These are phyloP conservation scores for Fratercula arctica DNA, from an alignment of 2,797 vertebrate species.

Conservation along the genomic window DNA sequence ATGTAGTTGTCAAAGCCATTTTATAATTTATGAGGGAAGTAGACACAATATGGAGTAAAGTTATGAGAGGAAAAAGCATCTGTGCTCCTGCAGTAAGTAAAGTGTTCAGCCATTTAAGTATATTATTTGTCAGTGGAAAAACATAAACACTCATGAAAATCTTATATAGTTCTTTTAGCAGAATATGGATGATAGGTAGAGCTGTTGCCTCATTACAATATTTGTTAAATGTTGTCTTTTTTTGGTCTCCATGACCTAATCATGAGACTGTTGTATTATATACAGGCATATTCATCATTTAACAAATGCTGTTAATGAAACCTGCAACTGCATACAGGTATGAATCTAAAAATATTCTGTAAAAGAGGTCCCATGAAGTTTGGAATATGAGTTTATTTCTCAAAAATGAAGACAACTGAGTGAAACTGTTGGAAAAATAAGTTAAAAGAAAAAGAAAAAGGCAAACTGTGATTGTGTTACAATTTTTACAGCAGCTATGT, in stretches of 20 bases:
- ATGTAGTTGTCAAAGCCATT: not conserved
- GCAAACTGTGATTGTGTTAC: not conserved
- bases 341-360: not conserved
- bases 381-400: not conserved
- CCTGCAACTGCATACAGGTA: accelerated
- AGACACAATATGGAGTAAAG: not conserved
- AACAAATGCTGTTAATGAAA: not conserved
- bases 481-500: not conserved
- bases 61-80: not conserved
- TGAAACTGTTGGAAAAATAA: not conserved
- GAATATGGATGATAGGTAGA: not conserved
- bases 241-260: not conserved
- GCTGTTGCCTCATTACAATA: not conserved
- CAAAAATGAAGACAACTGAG: not conserved
- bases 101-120: not conserved
- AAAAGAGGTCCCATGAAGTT: not conserved
- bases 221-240: not conserved
- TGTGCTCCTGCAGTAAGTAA: not conserved
- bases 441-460: too few relatives aligned
- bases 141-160: not conserved
- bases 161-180: not conserved
- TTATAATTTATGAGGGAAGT: not conserved
- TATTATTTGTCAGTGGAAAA: not conserved
- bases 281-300: not conserved
- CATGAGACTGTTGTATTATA: not conserved